Base-by-base conservation (phyloP, 2,797 vertebrate species). In the Furcifer pardalis region DNA sequence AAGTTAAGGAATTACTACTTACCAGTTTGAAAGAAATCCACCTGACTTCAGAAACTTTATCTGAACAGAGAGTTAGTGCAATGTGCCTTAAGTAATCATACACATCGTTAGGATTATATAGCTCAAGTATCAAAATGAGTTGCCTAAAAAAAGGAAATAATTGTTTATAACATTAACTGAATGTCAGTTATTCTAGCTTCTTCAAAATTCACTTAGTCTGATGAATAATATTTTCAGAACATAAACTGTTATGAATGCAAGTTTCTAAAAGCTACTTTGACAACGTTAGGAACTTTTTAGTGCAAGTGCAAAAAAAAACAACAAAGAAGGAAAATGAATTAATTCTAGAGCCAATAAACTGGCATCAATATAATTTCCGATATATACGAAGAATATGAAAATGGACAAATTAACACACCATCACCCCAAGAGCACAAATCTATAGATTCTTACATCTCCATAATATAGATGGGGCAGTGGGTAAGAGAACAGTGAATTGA, bases 1-100 rank as follows among this genome's bases (percentile, higher is more conserved):
- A 32, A 52, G 19, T 10, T 27, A n/a, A 84, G 79, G 10, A 6
- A 17, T 0, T 76, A 77, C 1, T 35, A 81, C 95, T 91, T 95
- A 96, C 96, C 94, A 96, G 92, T 77, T 80, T 96, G 93, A 96
- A 96, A 82, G 96, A 96, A 88, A 96, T 95, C 94, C 96, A 96
- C 77, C 93, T 92, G 73, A 96, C 95, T 93, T 96, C 94, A 2
- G 96, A 95, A 7, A 96, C 95, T 91, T 94, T 95, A 89, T 96
- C 95, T 0, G 96, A 95, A 90, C 95, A 96, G 13, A 96, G 94
- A 35, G 94, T 95, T 2, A 96, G 88, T 23, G 96, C 96, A 81
- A 95, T 93, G 3, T 95, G 95, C 66, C 94, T 88, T 40, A 96
- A 84, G 80, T 95, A 95, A 83, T 95, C 94, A 10, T 95, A 95